Base-by-base conservation (phyloP, 2,113 vertebrate species). In the Origma solitaria region DNA sequence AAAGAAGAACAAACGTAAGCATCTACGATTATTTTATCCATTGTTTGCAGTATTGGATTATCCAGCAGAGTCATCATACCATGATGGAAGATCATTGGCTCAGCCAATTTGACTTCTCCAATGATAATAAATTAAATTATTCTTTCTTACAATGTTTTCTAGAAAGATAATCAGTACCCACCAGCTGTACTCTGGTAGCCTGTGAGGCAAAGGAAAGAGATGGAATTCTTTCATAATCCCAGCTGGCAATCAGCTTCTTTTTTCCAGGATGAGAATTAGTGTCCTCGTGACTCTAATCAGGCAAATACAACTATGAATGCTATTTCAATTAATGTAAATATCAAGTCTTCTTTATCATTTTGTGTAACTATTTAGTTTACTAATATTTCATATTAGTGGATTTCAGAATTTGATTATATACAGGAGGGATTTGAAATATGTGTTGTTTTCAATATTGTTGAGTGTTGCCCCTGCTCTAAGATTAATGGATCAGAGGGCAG, bases 211-310 rank as follows among this genome's bases (percentile, higher is more conserved):
- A 75, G 64, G 16, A 65, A 88, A 49, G 66, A 76, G 61, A 50
- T 35, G n/a, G 31, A 85, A 80, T 95, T 96, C 72, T 57, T 90
- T 86, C 40, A 17, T 95, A 94, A 96, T 92, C 88, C 88, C 76
- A 78, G 24, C 56, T 88, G 82, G 56, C 83, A 96, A 86, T 92
- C 91, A 86, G 44, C 57, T 90, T 93, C 76, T 94, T 40, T 23
- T 79, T 86, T 86, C 71, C 84, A 49, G 79, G 68, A 92, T 90
- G 68, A 86, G 88, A 94, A 93, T 92, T 93, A 90, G 49, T 64
- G 62, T 68, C 82, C 80, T 80, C 2, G 12, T 94, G 86, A 95
- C 79, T 90, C 62, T 93, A 92, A 93, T 82, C 75, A 80, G 88
- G 65, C 54, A 89, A 78, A 84, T 82, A 58, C 62, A 81, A 45